A percentile compares a stretch with the other conserved stretches of the same genome.
These are phyloP conservation scores for Todus mexicanus DNA, from an alignment of 2,797 vertebrate genomes.

Conservation along the genomic window DNA sequence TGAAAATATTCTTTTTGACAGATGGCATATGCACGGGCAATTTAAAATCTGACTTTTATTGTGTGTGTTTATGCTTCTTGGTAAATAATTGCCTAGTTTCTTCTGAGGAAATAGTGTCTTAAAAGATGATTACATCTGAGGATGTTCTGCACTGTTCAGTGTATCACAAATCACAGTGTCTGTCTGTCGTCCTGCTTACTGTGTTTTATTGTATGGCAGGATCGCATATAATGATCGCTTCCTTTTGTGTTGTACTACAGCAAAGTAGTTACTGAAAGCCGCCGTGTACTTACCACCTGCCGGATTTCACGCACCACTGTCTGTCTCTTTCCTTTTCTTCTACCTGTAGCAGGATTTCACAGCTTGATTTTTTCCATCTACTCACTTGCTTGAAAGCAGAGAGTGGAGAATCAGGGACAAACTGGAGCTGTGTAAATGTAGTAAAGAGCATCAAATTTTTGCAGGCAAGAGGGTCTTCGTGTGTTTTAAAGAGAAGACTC, in stretches of 20 bases:
- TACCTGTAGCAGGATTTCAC: not conserved
- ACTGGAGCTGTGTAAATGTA: not conserved
- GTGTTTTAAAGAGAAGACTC: too few relatives aligned
- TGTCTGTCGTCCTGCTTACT: not conserved
- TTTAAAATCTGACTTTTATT: slow-evolving; percentile 1
- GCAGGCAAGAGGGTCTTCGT: not conserved
- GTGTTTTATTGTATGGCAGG: not conserved
- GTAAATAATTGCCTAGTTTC: slow-evolving; percentile 13
- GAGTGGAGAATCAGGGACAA: not conserved
- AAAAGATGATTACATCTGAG: slow-evolving; percentile 17
- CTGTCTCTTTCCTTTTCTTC: not conserved
- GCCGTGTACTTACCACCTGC: not conserved
- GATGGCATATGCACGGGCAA: not conserved
- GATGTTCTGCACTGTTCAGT: not conserved
- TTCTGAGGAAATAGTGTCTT: not conserved
- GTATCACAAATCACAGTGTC: not conserved
- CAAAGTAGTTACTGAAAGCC: not conserved
- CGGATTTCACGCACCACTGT: not conserved
- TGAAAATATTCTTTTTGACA: slow-evolving; percentile 22
- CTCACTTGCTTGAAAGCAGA: not conserved
- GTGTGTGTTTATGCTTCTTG: not conserved
- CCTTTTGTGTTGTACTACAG: not conserved
- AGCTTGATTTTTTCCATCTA: not conserved
- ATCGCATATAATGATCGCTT: not conserved
- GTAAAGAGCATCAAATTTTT: not conserved